These are phyloP conservation scores for Apamea epomidion DNA, from an alignment of 2,888 invertebrate genomes.

Conservation along the genomic window DNA sequence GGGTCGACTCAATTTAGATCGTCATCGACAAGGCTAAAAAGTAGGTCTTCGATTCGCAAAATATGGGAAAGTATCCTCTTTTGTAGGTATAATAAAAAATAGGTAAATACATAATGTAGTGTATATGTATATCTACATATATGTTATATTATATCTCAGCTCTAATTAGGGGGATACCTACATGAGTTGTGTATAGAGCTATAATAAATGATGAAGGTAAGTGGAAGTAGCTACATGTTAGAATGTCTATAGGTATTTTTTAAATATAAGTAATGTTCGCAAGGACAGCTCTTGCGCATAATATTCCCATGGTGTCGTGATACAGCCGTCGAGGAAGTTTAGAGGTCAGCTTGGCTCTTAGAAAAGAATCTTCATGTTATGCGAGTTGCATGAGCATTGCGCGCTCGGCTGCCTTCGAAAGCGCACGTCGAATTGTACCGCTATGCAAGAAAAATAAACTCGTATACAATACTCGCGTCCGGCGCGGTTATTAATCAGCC, in stretches of 20 bases:
- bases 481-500: slow-evolving; percentile 73
- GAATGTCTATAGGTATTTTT: not conserved
- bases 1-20: not conserved
- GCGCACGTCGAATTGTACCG: slow-evolving; percentile 80
- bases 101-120: no score
- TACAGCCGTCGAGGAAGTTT: slow-evolving; percentile 65
- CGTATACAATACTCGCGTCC: slow-evolving; percentile 64
- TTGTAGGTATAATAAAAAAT: not conserved
- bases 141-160: not conserved
- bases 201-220: not conserved
- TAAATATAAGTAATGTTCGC: slow-evolving; percentile 11
- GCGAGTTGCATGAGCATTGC: slow-evolving; percentile 78
- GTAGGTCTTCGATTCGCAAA: not conserved
- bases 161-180: not conserved
- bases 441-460: slow-evolving; percentile 74
- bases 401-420: slow-evolving; percentile 81
- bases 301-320: slow-evolving; percentile 59
- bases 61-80: not conserved
- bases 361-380: slow-evolving; percentile 67
- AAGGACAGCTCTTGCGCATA: slow-evolving; percentile 51
- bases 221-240: not conserved
- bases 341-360: slow-evolving; percentile 75
- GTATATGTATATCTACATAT: no score
- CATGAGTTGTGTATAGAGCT: not conserved
- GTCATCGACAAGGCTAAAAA: not conserved